A percentile compares a stretch with the other conserved stretches of the same genome.
phyloP scores from a whole-genome alignment of 2,888 invertebrate genomes.

The Sinopyrophorus schimmeli region DNA sequence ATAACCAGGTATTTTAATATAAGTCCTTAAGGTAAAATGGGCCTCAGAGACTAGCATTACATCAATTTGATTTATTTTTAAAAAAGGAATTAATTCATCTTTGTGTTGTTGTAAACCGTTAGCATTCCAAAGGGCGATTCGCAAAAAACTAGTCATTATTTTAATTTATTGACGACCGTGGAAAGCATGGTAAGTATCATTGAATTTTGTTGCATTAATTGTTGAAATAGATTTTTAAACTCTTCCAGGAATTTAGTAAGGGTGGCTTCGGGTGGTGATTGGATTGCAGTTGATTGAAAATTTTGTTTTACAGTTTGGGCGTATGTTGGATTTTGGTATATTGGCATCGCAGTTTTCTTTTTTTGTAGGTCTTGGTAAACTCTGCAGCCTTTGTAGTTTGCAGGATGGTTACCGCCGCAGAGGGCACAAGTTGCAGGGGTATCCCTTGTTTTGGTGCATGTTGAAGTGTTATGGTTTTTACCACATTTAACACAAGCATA shows the following conservation, averaged over 20 bases:
- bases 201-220: background rate
- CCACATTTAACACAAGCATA: conserved; percentile 8
- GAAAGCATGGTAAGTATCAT: conserved; percentile 2
- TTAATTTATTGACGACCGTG: conserved; percentile 1
- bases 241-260: background rate
- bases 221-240: conserved; percentile 1
- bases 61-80: background rate
- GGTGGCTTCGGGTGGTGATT: background rate
- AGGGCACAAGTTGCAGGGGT: background rate
- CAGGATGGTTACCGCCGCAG: background rate
- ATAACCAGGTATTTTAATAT: conserved; percentile 7
- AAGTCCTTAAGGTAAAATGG: conserved; percentile 5
- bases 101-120: conserved; percentile 1
- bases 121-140: background rate
- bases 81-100: conserved; percentile 1
- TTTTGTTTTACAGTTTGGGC: conserved; percentile 2
- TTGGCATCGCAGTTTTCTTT: background rate
- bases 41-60: background rate
- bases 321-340: background rate
- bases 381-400: conserved; percentile 4
- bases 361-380: background rate
- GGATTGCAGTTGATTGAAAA: background rate
- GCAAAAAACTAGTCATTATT: background rate
- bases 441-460: conserved; percentile 1
- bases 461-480: conserved; percentile 1